Evolutionary conservation across 1,140 invertebrate species (phyloP).

Genomic region (Brachionus koreanus): DNA sequence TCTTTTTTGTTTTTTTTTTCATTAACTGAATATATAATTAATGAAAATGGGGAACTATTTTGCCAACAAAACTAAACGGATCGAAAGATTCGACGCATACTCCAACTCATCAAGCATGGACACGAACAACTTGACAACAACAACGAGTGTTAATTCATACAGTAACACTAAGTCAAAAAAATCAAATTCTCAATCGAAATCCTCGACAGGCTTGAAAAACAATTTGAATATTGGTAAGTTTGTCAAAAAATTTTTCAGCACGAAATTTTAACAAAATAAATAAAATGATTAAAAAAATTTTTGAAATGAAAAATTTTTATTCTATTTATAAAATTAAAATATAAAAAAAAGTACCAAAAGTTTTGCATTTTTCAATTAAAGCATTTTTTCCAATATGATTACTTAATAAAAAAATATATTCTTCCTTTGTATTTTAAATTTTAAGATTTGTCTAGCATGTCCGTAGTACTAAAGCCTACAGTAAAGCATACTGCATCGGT

Average conservation of each 20-base stretch:
- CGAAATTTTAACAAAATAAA: neutral
- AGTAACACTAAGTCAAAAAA: neutral
- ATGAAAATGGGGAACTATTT: conserved; percentile 16
- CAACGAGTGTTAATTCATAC: neutral
- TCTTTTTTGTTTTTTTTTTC: neutral
- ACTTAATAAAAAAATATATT: neutral
- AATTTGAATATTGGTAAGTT: neutral
- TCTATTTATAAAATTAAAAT: neutral
- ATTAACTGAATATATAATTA: no score
- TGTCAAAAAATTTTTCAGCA: neutral
- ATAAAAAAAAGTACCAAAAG: neutral
- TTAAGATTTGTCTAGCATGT: conserved; percentile 5
- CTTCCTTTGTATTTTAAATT: neutral
- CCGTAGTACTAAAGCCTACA: conserved; percentile 10
- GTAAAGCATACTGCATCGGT: conserved; percentile 41
- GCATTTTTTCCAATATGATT: neutral
- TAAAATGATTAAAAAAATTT: neutral
- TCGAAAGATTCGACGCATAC: neutral
- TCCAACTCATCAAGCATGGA: neutral
- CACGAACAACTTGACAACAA: neutral
- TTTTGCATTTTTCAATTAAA: neutral
- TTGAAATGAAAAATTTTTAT: neutral
- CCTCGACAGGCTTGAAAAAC: neutral
- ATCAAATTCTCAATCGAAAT: neutral
- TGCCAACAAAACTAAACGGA: neutral